Percentiles rank a stretch among this genome's conserved stretches.
These are phyloP conservation scores for Suricata suricatta DNA, from an alignment of 2,113 vertebrate species.

Conservation along the genomic window DNA sequence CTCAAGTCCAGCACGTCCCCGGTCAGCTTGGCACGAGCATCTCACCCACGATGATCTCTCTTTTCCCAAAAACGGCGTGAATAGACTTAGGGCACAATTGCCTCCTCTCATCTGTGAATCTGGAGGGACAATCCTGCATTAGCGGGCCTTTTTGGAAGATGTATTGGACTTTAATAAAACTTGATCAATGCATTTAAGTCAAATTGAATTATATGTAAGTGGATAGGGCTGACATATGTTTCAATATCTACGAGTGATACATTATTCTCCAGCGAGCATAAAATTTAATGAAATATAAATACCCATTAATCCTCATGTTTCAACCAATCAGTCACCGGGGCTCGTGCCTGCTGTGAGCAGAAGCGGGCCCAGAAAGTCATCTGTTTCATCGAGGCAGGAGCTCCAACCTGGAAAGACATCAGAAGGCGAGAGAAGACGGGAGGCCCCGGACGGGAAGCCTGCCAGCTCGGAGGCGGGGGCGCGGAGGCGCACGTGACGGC, in stretches of 20 bases:
- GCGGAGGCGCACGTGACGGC: neutral
- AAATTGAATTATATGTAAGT: conserved; percentile 98
- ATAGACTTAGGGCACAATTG: conserved; percentile 85
- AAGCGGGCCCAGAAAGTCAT: conserved; percentile 92
- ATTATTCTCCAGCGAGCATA: conserved; percentile 95
- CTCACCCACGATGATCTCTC: conserved; percentile 76
- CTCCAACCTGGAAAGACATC: conserved; percentile 90
- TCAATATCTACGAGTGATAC: conserved; percentile 95
- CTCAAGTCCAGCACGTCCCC: conserved; percentile 74
- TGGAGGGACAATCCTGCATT: conserved; percentile 86
- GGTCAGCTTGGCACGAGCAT: conserved; percentile 84
- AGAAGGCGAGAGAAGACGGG: conserved; percentile 83
- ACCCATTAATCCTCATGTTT: conserved; percentile 98
- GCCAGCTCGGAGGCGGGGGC: conserved; percentile 47
- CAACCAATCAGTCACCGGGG: conserved; percentile 92
- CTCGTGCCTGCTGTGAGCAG: conserved; percentile 91
- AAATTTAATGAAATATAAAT: conserved; percentile 99
- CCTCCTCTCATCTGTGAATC: conserved; percentile 87
- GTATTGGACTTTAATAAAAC: conserved; percentile 96
- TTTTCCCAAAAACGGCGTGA: conserved; percentile 82
- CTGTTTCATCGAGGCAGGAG: conserved; percentile 94
- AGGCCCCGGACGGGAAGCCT: conserved; percentile 62
- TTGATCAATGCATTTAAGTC: conserved; percentile 97
- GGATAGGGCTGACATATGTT: conserved; percentile 98
- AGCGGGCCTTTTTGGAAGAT: conserved; percentile 90